These are phyloP conservation scores for Leucophora obtusa DNA, from an alignment of 2,888 invertebrate genomes.

Conservation along the genomic window DNA sequence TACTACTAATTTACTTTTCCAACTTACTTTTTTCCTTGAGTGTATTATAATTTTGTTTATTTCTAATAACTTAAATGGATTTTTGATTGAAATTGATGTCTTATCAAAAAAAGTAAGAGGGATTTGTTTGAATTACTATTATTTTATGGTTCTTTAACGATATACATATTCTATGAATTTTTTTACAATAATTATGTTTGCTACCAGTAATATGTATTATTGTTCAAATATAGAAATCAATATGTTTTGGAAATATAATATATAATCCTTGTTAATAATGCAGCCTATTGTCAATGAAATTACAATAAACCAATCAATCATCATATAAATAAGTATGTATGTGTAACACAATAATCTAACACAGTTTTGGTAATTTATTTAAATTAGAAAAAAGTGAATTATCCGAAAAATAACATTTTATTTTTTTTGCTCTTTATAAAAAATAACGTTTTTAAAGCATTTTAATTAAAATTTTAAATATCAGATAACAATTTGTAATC, in stretches of 20 bases:
- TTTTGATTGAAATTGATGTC: conserved; percentile 36
- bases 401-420: too few relatives aligned
- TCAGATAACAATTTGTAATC: too few relatives aligned
- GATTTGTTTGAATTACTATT: conserved; percentile 8
- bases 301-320: conserved; percentile 4
- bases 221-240: conserved; percentile 1
- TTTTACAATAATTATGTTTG: not conserved
- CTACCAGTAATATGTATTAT: not conserved
- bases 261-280: not conserved
- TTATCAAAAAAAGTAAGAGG: not conserved
- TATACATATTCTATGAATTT: not conserved
- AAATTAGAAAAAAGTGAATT: not conserved
- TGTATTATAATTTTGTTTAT: not conserved
- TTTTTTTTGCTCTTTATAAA: too few relatives aligned
- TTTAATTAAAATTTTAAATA: too few relatives aligned
- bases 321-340: not conserved
- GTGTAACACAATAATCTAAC: not conserved
- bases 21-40: too few relatives aligned
- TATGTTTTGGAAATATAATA: not conserved
- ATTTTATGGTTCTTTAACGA: not conserved
- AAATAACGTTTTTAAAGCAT: too few relatives aligned
- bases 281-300: not conserved
- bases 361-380: not conserved
- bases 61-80: conserved; percentile 32
- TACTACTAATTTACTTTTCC: not conserved